A percentile compares a stretch with the other conserved stretches of the same genome.
Conservation (phyloP, 1,140 invertebrate genomes). For the Apis laboriosa region DNA sequence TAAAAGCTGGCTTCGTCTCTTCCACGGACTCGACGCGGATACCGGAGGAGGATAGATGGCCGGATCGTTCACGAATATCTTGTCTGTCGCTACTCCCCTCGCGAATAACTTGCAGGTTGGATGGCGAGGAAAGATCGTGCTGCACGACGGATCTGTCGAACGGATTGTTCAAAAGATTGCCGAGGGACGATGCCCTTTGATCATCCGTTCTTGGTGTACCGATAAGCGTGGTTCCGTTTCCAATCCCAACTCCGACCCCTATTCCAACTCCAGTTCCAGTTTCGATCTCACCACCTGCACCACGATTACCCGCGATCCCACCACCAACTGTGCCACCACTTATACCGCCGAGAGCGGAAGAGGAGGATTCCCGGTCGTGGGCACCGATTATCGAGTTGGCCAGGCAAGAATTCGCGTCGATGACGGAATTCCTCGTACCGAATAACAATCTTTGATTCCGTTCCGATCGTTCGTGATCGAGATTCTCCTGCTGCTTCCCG, state of each 20-base stretch:
- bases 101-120: conserved; percentile 18
- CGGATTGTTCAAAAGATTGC: conserved; percentile 47
- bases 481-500: conserved; percentile 45
- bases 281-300: background rate
- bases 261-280: background rate
- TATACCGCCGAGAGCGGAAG: conserved; percentile 47
- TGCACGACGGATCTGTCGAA: conserved; percentile 47
- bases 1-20: conserved; percentile 10
- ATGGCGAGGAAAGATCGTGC: conserved; percentile 35
- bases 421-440: background rate
- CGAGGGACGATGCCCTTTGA: conserved; percentile 44
- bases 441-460: conserved; percentile 45
- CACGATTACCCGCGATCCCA: background rate
- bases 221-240: conserved; percentile 41
- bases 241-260: background rate
- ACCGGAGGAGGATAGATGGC: background rate
- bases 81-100: conserved; percentile 12
- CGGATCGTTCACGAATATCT: background rate
- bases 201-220: conserved; percentile 27
- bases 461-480: conserved; percentile 49
- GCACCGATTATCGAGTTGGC: conserved; percentile 20
- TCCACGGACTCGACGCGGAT: conserved; percentile 31
- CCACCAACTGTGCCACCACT: background rate
- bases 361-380: conserved; percentile 44
- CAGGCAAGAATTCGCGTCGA: background rate